These are phyloP conservation scores for Lottia gigantea DNA, from an alignment of 2,888 invertebrate species.

Conservation along the genomic window DNA sequence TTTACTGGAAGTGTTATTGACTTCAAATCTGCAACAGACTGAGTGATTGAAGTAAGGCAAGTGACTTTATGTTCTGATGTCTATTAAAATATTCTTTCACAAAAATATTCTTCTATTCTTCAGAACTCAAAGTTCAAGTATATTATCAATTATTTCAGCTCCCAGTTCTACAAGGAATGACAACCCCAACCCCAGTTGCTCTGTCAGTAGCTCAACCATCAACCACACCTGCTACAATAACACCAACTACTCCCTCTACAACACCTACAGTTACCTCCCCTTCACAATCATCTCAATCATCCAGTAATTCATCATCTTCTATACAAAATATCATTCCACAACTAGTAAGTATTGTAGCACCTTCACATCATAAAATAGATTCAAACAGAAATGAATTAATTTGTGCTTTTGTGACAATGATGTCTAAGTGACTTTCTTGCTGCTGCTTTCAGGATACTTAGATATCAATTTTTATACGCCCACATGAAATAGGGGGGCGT, in stretches of 20 bases:
- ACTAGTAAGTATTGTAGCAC: not conserved
- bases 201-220: slow-evolving; percentile 37
- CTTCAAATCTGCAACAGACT: too few species aligned
- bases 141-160: slow-evolving; percentile 22
- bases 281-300: slow-evolving; percentile 17
- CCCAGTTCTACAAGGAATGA: slow-evolving; percentile 25
- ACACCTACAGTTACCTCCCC: slow-evolving; percentile 27
- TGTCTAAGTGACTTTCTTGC: too few species aligned
- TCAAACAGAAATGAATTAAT: not conserved
- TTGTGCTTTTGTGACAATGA: too few species aligned
- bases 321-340: slow-evolving; percentile 13
- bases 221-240: slow-evolving; percentile 41
- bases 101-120: too few species aligned
- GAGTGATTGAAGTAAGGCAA: too few species aligned
- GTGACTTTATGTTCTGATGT: too few species aligned
- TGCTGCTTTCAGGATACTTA: too few species aligned
- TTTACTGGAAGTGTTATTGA: too few species aligned
- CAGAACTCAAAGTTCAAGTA: too few species aligned
- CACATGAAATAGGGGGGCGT: too few species aligned
- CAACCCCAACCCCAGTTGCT: slow-evolving; percentile 20
- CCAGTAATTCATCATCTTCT: slow-evolving; percentile 11
- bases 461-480: too few species aligned
- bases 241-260: slow-evolving; percentile 36
- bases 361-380: not conserved
- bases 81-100: too few species aligned